Conservation (phyloP, 2,797 vertebrate genomes). For the Sebastes matsubarae region DNA sequence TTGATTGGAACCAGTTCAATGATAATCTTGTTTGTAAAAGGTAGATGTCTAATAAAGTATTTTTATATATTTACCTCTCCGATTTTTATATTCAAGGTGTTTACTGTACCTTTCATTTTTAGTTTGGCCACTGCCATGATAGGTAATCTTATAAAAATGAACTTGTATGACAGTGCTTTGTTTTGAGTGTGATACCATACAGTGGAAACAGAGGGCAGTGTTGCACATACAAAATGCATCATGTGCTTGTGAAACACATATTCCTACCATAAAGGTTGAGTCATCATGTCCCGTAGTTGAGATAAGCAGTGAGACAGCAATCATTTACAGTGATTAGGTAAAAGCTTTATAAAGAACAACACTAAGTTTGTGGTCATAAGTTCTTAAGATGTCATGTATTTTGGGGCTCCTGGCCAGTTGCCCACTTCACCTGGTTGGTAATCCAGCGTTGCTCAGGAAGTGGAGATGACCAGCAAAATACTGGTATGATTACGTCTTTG, state of each 20-base stretch:
- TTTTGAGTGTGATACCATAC: constrained; percentile 4
- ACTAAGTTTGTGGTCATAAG: no score
- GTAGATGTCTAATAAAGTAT: constrained; percentile 83
- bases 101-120: neutral
- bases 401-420: neutral
- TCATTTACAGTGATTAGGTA: accelerated
- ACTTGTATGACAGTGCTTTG: neutral
- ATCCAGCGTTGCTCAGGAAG: neutral
- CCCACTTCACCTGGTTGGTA: neutral
- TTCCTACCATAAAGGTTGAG: neutral
- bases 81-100: neutral
- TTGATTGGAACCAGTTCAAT: constrained; percentile 57
- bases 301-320: neutral
- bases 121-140: neutral
- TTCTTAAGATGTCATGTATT: neutral
- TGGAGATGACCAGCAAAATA: neutral
- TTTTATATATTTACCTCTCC: constrained; percentile 76
- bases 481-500: neutral
- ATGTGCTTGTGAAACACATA: neutral
- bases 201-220: constrained; percentile 34
- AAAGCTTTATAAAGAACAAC: neutral
- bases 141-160: neutral
- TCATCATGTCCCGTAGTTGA: neutral
- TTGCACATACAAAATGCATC: neutral
- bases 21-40: constrained; percentile 60